These are phyloP conservation scores for Indri indri DNA, from an alignment of 2,113 vertebrate genomes.

Conservation along the genomic window DNA sequence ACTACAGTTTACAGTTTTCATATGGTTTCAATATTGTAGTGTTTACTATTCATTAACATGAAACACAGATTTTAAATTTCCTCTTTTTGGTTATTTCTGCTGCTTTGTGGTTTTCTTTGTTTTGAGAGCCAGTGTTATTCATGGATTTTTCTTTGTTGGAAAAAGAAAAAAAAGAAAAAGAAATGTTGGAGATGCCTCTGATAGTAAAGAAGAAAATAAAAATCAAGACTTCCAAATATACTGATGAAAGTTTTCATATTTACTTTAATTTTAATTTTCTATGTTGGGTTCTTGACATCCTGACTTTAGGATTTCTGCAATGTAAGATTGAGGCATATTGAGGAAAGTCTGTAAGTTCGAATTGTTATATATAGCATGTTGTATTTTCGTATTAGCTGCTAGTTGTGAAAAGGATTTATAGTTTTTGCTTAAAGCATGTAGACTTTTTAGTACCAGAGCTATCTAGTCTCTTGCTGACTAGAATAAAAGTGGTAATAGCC, in stretches of 20 bases:
- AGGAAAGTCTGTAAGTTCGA: background rate
- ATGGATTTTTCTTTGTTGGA: conserved; percentile 50
- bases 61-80: conserved; percentile 41
- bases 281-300: background rate
- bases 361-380: background rate
- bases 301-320: background rate
- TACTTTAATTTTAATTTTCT: conserved; percentile 4
- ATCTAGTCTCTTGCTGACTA: background rate
- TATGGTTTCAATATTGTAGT: conserved; percentile 58
- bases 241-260: background rate
- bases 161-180: background rate
- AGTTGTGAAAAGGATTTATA: background rate
- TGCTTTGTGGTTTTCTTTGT: conserved; percentile 58
- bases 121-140: conserved; percentile 26
- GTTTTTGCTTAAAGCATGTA: background rate
- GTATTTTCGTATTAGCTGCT: background rate
- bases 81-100: background rate
- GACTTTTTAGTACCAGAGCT: background rate
- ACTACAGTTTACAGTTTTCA: conserved; percentile 16
- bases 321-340: background rate
- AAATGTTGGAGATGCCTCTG: background rate
- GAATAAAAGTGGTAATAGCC: background rate
- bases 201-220: conserved; percentile 29
- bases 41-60: conserved; percentile 67
- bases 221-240: background rate